Evolutionary conservation across 2,888 invertebrate species (phyloP).

Genomic region (Hydrotaea diabolus): DNA sequence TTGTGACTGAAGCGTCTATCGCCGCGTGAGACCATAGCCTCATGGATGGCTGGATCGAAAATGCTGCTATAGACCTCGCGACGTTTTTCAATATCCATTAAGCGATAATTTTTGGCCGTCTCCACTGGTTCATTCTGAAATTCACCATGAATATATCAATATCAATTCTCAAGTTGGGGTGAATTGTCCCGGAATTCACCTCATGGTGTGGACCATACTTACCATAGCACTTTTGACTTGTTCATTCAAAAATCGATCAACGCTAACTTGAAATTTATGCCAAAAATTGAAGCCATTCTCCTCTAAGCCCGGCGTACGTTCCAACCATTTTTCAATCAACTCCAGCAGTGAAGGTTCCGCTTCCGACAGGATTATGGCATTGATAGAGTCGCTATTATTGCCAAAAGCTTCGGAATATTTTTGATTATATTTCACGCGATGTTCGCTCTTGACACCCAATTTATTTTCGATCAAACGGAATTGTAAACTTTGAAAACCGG

Average conservation of each 20-base stretch:
- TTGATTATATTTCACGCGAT: conserved; percentile 96
- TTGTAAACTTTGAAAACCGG: conserved; percentile 98
- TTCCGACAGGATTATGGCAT: conserved; percentile 86
- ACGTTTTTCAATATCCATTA: conserved; percentile 89
- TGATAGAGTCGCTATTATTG: conserved; percentile 85
- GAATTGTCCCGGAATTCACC: no score
- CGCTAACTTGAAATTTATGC: conserved; percentile 91
- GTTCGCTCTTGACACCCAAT: conserved; percentile 89
- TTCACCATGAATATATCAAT: no score
- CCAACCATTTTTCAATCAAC: conserved; percentile 95
- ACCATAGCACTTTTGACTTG: conserved; percentile 84
- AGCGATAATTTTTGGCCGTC: conserved; percentile 84
- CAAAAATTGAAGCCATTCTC: conserved; percentile 94
- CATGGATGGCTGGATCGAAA: conserved; percentile 92
- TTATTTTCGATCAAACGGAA: conserved; percentile 98
- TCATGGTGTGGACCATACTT: conserved; percentile 68
- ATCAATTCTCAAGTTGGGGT: no score
- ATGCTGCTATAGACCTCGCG: conserved; percentile 94
- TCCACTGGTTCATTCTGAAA: conserved; percentile 84
- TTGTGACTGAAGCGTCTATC: conserved; percentile 89
- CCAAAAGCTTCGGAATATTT: conserved; percentile 94
- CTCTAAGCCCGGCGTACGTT: conserved; percentile 95
- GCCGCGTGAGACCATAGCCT: conserved; percentile 91
- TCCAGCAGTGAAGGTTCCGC: conserved; percentile 91
- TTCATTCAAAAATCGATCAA: conserved; percentile 86